Conservation (phyloP, 2,113 vertebrate genomes). For the Hymenochirus boettgeri region DNA sequence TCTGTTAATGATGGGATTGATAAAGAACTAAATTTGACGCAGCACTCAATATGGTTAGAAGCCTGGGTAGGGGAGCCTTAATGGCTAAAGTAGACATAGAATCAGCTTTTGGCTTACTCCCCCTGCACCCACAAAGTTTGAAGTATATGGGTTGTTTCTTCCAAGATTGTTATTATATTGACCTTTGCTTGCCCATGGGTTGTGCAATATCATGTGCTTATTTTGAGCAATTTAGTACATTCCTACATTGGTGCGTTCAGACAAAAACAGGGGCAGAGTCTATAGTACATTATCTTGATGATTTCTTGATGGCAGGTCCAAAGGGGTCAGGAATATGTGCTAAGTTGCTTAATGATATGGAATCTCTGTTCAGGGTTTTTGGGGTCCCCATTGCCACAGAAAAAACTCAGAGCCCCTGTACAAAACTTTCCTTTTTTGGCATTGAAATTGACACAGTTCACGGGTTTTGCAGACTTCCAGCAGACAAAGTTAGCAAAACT, state of each 20-base stretch:
- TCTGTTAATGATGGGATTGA: background rate
- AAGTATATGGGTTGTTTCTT: background rate
- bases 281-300: background rate
- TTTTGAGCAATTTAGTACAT: background rate
- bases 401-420: too few species aligned
- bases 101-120: background rate
- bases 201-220: background rate
- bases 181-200: constrained; percentile 1
- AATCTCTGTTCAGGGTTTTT: too few species aligned
- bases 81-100: background rate
- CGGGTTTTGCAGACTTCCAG: too few species aligned
- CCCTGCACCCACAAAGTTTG: background rate
- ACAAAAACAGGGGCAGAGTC: background rate
- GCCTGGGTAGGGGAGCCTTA: background rate
- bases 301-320: background rate
- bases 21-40: background rate
- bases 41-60: background rate
- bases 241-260: background rate
- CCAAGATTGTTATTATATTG: background rate
- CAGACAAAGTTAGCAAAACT: too few species aligned
- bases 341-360: too few species aligned
- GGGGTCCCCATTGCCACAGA: too few species aligned
- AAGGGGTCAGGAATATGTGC: background rate
- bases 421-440: too few species aligned
- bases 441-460: too few species aligned